phyloP scores from a whole-genome alignment of 2,113 vertebrate species.

The Ceyx cyanopectus region DNA sequence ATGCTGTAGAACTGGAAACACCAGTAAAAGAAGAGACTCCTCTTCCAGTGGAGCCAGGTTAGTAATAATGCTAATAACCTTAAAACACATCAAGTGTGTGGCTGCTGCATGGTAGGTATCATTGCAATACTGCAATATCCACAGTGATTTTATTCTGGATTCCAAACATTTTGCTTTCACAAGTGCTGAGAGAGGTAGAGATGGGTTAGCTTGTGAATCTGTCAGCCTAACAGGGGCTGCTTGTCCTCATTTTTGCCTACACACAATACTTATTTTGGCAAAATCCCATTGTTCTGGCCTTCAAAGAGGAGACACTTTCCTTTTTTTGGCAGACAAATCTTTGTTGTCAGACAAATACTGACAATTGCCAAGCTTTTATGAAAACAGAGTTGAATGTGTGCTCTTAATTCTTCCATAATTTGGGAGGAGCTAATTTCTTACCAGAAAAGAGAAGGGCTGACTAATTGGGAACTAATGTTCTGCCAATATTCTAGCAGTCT shows the following conservation, averaged over 20 bases:
- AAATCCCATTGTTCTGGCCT: not conserved
- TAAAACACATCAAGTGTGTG: not conserved
- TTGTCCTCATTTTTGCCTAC: not conserved
- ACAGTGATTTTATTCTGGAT: not conserved
- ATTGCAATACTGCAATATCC: not conserved
- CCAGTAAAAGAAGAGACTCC: conserved; percentile 75
- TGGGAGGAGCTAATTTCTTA: not conserved
- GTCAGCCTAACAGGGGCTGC: not conserved
- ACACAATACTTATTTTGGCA: not conserved
- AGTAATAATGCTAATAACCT: conserved; percentile 1
- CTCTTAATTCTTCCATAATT: not conserved
- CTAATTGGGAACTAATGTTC: too few species aligned
- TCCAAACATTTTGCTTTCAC: not conserved
- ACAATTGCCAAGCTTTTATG: not conserved
- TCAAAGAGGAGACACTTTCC: not conserved
- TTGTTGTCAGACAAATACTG: not conserved
- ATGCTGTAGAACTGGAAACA: conserved; percentile 76
- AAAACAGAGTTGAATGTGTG: not conserved
- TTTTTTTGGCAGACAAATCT: not conserved
- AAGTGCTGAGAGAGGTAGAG: not conserved
- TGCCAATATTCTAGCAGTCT: not conserved
- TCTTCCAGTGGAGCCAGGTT: conserved; percentile 74
- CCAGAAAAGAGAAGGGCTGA: not conserved
- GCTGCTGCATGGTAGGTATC: not conserved
- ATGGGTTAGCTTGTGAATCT: not conserved